A percentile compares a stretch with the other conserved stretches of the same genome.
These are phyloP conservation scores for Fundulus diaphanus DNA, from an alignment of 2,797 vertebrate species.

Conservation along the genomic window DNA sequence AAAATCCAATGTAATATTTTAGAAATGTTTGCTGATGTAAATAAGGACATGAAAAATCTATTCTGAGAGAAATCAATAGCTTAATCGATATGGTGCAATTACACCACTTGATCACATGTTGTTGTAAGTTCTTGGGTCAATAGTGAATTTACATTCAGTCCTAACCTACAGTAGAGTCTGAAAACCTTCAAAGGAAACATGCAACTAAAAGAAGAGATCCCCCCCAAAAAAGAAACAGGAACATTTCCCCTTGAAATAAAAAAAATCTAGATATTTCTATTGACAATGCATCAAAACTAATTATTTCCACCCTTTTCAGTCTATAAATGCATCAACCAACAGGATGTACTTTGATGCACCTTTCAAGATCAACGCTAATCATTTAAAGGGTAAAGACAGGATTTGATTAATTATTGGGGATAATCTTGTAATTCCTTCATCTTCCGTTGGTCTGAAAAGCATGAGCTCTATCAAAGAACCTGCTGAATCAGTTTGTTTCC, in stretches of 20 bases:
- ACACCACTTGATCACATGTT: not conserved
- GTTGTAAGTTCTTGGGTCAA: not conserved
- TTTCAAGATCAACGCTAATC: not conserved
- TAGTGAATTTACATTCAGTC: not conserved
- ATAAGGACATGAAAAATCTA: not conserved
- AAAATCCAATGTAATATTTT: constrained; percentile 4
- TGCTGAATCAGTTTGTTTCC: no score
- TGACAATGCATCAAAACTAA: not conserved
- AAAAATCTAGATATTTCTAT: not conserved
- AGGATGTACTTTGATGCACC: not conserved
- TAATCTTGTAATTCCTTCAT: no score
- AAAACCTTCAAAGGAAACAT: not conserved
- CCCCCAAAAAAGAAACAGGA: not conserved
- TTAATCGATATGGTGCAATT: constrained; percentile 1
- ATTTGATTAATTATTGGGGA: not conserved
- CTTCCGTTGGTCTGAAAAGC: no score
- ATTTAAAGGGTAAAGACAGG: not conserved
- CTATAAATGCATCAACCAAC: not conserved
- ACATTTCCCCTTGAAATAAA: not conserved
- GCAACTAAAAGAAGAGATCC: not conserved
- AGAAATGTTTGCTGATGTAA: not conserved
- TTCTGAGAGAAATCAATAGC: not conserved
- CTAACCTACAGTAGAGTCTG: not conserved
- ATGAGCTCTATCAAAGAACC: no score
- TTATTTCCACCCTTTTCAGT: not conserved